Evolutionary conservation across 2,888 invertebrate genomes (phyloP), one percentile per base, ranked within the genome.

Genomic region (Eledona agricola): DNA sequence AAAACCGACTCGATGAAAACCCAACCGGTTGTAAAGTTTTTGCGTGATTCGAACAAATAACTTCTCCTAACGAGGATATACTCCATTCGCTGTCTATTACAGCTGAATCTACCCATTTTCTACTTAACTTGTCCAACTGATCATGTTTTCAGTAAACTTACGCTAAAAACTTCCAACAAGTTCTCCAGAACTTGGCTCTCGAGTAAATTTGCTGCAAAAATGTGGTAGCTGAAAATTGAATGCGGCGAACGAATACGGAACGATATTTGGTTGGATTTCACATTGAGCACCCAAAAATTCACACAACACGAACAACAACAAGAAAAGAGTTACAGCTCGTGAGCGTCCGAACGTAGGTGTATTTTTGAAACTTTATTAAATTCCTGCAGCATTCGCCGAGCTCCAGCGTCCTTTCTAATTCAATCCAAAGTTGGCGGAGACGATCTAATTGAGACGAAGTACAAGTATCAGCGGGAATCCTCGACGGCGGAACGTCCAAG

Each of bases 1-100:
- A n/a, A n/a, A n/a, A n/a, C n/a, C 38, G 15, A 26, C 25, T 26
- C 13, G 16, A 38, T 26, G 11, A 25, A 16, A 5, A n/a, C n/a
- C n/a, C n/a, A n/a, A n/a, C n/a, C n/a, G n/a, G n/a, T n/a, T n/a
- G n/a, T n/a, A 7, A 32, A 45, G 11, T 15, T 45, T 35, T 25
- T 46, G 46, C 46, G 46, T 46, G 46, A 26, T 46, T 34, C 22
- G 1, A 10, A 12, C 16, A 46, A 34, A 34, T 46, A 34, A 46
- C 34, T 46, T 34, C 10, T 16, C 34, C 20, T 26, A 34, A 46
- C 26, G 9, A 34, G 32, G 17, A 26, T 23, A 22, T 22, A 46
- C 46, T 46, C 20, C 22, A 46, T 46, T 34, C 7, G n/a, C 34
- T 25, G 46, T 32, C 46, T 16, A 6, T 25, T 25, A 6, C 35